Percentiles rank a stretch among this genome's conserved stretches.
Conservation (phyloP, 2,797 vertebrate species). For the Phalloptychus januarius region DNA sequence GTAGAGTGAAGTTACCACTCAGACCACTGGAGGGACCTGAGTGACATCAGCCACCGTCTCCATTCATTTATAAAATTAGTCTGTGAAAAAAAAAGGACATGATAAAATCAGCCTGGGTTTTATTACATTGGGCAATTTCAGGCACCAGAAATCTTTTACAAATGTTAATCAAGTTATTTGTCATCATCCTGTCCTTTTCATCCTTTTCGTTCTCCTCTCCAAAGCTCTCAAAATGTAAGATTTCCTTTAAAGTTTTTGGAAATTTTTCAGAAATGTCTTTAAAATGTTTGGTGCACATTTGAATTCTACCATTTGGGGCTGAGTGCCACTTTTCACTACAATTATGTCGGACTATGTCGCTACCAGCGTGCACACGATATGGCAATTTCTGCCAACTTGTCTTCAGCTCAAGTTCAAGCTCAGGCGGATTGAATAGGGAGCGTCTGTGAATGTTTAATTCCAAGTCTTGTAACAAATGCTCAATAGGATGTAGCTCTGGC, state of each 20-base stretch:
- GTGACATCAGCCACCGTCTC: not conserved
- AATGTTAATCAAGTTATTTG: not conserved
- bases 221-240: not conserved
- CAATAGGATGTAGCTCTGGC: not conserved
- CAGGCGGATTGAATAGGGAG: not conserved
- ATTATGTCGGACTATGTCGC: not conserved
- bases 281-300: not conserved
- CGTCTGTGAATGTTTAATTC: not conserved
- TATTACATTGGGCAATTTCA: not conserved
- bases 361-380: not conserved
- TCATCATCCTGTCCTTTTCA: not conserved
- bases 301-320: not conserved
- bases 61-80: not conserved
- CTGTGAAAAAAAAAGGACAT: not conserved
- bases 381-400: not conserved
- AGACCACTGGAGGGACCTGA: not conserved
- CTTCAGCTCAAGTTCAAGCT: not conserved
- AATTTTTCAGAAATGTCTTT: not conserved
- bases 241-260: not conserved
- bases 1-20: conserved; percentile 1
- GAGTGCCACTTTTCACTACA: conserved; percentile 1
- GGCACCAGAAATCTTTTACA: not conserved
- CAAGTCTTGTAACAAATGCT: not conserved
- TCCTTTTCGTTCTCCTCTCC: not conserved
- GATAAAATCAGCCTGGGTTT: not conserved